Base-by-base conservation (phyloP, 1,140 invertebrate species). In the Drosophila lacertosa region DNA sequence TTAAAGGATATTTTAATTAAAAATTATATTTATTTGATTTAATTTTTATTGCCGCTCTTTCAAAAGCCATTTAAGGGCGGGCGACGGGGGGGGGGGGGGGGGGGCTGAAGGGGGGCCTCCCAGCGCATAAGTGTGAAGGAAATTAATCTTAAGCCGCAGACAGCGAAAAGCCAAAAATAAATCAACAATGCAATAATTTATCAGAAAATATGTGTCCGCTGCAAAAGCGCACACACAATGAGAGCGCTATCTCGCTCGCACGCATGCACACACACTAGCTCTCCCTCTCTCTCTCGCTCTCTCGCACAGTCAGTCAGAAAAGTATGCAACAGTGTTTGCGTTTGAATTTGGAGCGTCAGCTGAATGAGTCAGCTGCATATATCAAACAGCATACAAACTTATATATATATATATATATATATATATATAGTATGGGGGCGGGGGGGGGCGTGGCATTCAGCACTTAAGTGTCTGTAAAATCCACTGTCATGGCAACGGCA, bases 151-250 rank as follows among this genome's bases (percentile, higher is more conserved):
- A 88, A 88, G 82, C 82, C 82, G 82, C 82, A 88, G 82, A 88
- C 82, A 88, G 82, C 82, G 82, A 88, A 88, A 88, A 88, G 82
- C 82, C 82, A 88, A 88, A 88, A 88, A 88, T 88, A 88, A 88
- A 88, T 88, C 82, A 88, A 88, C 82, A 88, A 88, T 88, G 82
- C 82, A 88, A 88, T 88, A 88, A 88, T 88, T 88, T 88, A 88
- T 88, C 82, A 88, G 82, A 88, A 84, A 88, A 88, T 88, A 88
- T 88, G 82, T 88, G 82, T 81, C 81, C 81, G 82, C 74, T 86
- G 81, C 81, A 84, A 77, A 65, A 42, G 40, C 40, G 24, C 45
- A 24, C 45, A 48, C 45, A 16, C 15, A 22, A 16, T 42, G 40
- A 42, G 40, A 42, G 40, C 24, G 42, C 20, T 1, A n/a, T 29